Conservation (phyloP, 1,140 invertebrate species). For the Acyrthosiphon pisum region DNA sequence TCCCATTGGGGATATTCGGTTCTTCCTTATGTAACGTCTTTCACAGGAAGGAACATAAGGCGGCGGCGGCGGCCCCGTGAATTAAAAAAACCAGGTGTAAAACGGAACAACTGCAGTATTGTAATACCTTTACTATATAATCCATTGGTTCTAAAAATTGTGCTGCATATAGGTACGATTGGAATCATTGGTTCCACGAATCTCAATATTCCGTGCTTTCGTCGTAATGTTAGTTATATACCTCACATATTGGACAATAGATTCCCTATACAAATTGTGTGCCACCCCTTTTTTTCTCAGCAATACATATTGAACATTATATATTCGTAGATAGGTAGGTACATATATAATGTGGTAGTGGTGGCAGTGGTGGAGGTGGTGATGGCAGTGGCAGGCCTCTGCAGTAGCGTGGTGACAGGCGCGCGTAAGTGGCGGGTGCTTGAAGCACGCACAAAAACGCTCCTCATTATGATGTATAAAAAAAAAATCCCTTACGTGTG, state of each 20-base stretch:
- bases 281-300: conserved; percentile 21
- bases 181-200: not conserved
- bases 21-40: conserved; percentile 54
- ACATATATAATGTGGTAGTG: not conserved
- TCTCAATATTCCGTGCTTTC: not conserved
- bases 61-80: not conserved
- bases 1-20: conserved; percentile 15
- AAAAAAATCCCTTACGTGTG: conserved; percentile 50
- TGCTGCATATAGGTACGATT: not conserved
- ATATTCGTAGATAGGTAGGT: not conserved
- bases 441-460: conserved; percentile 47
- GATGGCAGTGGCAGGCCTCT: not conserved
- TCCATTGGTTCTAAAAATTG: conserved; percentile 39
- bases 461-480: conserved; percentile 39
- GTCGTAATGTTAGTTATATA: conserved; percentile 15
- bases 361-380: not conserved
- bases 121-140: not conserved
- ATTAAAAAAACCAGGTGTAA: conserved; percentile 52
- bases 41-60: conserved; percentile 54
- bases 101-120: conserved; percentile 39
- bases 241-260: not conserved
- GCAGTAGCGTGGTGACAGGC: conserved; percentile 21
- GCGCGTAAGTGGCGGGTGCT: conserved; percentile 44
- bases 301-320: not conserved
- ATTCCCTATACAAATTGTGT: not conserved